Base-by-base conservation (phyloP, 2,888 invertebrate genomes). In the Ophioninae sp. region DNA sequence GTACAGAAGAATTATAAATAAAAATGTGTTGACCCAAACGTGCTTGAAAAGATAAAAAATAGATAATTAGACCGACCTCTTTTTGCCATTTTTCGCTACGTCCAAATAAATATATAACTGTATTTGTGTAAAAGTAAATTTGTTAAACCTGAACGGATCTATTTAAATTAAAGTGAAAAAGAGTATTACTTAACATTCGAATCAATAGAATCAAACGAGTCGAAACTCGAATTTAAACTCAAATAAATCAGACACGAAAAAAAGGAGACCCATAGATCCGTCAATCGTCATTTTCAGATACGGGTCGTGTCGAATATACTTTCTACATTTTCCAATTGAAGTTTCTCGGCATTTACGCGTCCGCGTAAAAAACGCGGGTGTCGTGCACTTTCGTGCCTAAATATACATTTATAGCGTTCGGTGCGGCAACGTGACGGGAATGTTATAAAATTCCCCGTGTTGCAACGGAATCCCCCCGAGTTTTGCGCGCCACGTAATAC, bases 401-500 rank as follows among this genome's bases (percentile, higher is more conserved):
- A 44, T 44, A 44, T 44, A 10, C 3, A 44, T 44, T 13, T 10
- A 10, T 44, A 44, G 44, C 13, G 13, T 44, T 44, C 44, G n/a
- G 13, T 44, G 10, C 8, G 10, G 44, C 13, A 75, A 79, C 83
- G 83, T 83, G 83, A 79, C 83, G 76, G 41, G 83, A 83, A 79
- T 83, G 76, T 79, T 23, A 67, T 79, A 13, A 62, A 68, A 65
- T 79, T 8, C 13, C 70, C 50, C 57, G 21, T 68, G 59, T 69
- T 67, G 83, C 83, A 73, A 77, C 83, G 73, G 75, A 76, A 67
- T 44, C n/a, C 44, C 41, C 41, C 30, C 62, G 69, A 74, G 72
- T 81, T 81, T 77, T 65, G 81, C 77, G 69, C 30, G 64, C 21
- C 62, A 56, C 69, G 73, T 70, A 78, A 78, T 64, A 59, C 62